phyloP scores from a whole-genome alignment of 1,140 invertebrate species.

The Cherax quadricarinatus region DNA sequence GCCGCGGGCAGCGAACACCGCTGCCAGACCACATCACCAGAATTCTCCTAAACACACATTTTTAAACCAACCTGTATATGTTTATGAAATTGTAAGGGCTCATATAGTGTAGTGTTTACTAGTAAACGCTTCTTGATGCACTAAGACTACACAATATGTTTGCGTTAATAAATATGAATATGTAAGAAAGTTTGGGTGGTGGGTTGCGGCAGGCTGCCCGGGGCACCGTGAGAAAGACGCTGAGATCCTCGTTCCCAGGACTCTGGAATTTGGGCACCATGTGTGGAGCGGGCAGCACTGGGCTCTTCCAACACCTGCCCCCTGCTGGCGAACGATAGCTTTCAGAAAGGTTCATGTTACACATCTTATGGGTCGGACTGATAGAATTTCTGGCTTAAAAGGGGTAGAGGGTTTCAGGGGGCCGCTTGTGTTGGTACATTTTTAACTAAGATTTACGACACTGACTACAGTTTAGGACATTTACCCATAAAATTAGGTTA shows the following conservation, averaged over 20 bases:
- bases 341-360: constrained; percentile 44
- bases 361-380: not conserved
- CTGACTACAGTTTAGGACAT: no score
- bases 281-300: constrained; percentile 53
- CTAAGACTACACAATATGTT: no score
- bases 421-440: no score
- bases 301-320: constrained; percentile 64
- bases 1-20: constrained; percentile 43
- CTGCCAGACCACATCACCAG: constrained; percentile 21
- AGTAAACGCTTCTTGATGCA: no score
- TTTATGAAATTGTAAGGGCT: not conserved
- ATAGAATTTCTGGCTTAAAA: not conserved
- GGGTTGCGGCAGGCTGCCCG: constrained; percentile 23
- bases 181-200: not conserved
- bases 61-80: not conserved
- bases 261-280: constrained; percentile 68
- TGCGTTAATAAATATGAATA: not conserved
- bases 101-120: not conserved
- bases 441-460: no score
- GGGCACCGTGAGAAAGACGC: constrained; percentile 69
- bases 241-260: constrained; percentile 57
- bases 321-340: constrained; percentile 59
- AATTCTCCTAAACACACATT: not conserved
- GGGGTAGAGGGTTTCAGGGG: not conserved
- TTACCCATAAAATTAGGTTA: not conserved